A percentile compares a stretch with the other conserved stretches of the same genome.
Evolutionary conservation across 2,113 vertebrate species (phyloP).

Genomic region (Rhynchomys soricoides): DNA sequence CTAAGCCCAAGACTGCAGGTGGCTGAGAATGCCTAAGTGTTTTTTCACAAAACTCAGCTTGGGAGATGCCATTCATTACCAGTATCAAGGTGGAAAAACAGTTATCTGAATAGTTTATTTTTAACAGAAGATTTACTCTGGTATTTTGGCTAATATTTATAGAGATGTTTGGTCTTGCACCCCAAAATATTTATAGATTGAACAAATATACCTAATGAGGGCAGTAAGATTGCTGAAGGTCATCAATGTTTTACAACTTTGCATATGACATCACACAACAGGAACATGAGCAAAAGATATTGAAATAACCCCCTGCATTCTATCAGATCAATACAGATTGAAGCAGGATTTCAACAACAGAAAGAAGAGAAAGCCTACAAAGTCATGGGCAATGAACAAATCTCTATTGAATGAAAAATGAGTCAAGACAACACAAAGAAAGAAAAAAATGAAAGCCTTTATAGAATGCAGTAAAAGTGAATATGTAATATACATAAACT

Average conservation of each 20-base stretch:
- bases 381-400: no score
- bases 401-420: no score
- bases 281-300: not conserved
- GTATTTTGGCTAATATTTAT: not conserved
- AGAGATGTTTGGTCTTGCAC: not conserved
- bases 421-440: no score
- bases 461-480: no score
- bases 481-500: no score
- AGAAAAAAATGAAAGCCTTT: no score
- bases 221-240: not conserved
- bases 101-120: not conserved
- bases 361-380: no score
- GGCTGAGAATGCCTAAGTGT: not conserved
- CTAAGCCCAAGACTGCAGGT: not conserved
- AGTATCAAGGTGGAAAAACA: not conserved
- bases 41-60: not conserved
- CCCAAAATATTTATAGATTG: not conserved
- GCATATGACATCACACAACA: accelerated
- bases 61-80: not conserved
- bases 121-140: not conserved
- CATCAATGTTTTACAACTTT: no score
- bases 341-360: no score
- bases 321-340: no score
- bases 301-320: no score
- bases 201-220: not conserved